Conservation (phyloP, 2,113 vertebrate species). For the Bungarus multicinctus region DNA sequence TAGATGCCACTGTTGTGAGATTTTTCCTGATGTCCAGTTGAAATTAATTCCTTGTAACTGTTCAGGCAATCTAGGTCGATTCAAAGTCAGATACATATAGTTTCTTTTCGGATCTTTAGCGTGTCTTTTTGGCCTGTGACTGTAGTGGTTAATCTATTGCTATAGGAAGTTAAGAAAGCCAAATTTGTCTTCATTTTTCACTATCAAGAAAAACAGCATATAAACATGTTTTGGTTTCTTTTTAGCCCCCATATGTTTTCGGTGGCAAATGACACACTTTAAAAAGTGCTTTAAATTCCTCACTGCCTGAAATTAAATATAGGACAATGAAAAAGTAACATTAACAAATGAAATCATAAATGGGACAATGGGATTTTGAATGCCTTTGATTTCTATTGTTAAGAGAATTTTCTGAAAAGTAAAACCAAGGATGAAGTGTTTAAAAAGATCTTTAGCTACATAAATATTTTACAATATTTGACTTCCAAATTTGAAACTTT, state of each 20-base stretch:
- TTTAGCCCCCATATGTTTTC: neutral
- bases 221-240: neutral
- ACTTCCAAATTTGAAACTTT: neutral
- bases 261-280: neutral
- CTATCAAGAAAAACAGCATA: neutral
- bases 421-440: neutral
- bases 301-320: neutral
- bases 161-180: neutral
- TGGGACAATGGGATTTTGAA: neutral
- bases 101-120: neutral
- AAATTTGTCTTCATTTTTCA: neutral
- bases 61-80: neutral
- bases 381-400: neutral
- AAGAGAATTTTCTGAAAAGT: neutral
- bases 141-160: neutral
- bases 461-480: neutral
- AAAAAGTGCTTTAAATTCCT: neutral
- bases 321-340: neutral
- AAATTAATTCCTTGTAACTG: neutral
- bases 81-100: neutral
- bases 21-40: neutral
- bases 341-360: neutral
- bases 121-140: neutral
- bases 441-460: neutral
- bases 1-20: neutral